phyloP scores from a whole-genome alignment of 2,888 invertebrate genomes.

The Drosophila subsilvestris region DNA sequence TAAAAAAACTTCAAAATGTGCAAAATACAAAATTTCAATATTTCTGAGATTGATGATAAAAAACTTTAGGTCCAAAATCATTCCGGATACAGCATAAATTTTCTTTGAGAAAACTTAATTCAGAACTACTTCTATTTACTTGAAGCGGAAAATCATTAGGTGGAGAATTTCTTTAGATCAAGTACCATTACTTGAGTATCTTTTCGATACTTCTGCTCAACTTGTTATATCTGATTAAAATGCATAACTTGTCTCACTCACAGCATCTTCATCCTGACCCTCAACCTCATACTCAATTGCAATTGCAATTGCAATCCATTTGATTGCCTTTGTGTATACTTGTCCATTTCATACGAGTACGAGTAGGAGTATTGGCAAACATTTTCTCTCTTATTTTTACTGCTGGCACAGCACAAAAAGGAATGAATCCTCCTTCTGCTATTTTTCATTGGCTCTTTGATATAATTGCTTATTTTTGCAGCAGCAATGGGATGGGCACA shows the following conservation, averaged over 20 bases:
- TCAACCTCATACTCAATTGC: not conserved
- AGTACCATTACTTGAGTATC: too few relatives aligned
- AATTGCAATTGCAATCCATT: slow-evolving; percentile 1
- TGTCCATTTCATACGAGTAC: not conserved
- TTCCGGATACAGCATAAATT: too few relatives aligned
- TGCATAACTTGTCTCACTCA: not conserved
- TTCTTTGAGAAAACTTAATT: too few relatives aligned
- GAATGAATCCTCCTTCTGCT: too few relatives aligned
- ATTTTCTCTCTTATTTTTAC: not conserved
- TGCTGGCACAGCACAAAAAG: not conserved
- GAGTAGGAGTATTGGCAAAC: not conserved
- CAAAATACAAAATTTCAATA: too few relatives aligned
- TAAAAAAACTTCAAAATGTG: too few relatives aligned
- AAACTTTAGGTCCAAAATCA: too few relatives aligned
- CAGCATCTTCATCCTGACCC: not conserved
- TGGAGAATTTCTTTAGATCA: too few relatives aligned
- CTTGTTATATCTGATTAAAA: not conserved
- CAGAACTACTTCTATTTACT: too few relatives aligned
- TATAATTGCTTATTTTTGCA: not conserved
- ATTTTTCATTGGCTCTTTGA: slow-evolving; percentile 2
- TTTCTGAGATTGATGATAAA: too few relatives aligned
- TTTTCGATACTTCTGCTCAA: not conserved
- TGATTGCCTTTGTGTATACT: slow-evolving; percentile 17
- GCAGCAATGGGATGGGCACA: not conserved
- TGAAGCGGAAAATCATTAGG: too few relatives aligned